These are phyloP conservation scores for Neuroterus valhalla DNA, from an alignment of 1,140 invertebrate genomes.

Conservation along the genomic window DNA sequence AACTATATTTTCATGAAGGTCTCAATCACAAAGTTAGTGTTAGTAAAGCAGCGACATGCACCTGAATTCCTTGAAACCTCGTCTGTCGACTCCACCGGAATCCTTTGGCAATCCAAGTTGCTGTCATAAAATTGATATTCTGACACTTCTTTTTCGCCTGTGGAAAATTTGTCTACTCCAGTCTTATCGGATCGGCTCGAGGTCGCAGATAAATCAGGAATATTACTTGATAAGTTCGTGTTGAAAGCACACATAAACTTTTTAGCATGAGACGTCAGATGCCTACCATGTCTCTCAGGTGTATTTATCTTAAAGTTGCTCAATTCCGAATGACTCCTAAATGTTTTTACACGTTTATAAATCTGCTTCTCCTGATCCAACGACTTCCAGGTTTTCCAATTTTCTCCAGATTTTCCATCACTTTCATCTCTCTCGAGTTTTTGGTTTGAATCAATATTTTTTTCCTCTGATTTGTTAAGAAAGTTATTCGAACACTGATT, in stretches of 20 bases:
- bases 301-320: slow-evolving; percentile 56
- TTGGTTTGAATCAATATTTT: slow-evolving; percentile 18
- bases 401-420: slow-evolving; percentile 13
- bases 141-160: neutral
- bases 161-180: slow-evolving; percentile 12
- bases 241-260: slow-evolving; percentile 61
- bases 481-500: slow-evolving; percentile 8
- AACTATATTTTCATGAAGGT: neutral
- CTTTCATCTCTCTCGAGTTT: slow-evolving; percentile 8
- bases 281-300: slow-evolving; percentile 52
- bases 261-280: slow-evolving; percentile 55
- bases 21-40: slow-evolving; percentile 34
- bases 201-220: slow-evolving; percentile 5
- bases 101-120: slow-evolving; percentile 14
- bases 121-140: neutral
- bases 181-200: slow-evolving; percentile 3
- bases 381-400: slow-evolving; percentile 6
- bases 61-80: slow-evolving; percentile 49
- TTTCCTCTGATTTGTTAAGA: neutral
- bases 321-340: slow-evolving; percentile 60
- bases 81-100: slow-evolving; percentile 28
- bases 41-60: slow-evolving; percentile 64
- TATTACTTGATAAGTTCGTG: slow-evolving; percentile 45
- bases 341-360: slow-evolving; percentile 51
- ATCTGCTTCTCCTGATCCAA: neutral